Base-by-base conservation (phyloP, 2,113 vertebrate genomes). In the Alectura lathami region DNA sequence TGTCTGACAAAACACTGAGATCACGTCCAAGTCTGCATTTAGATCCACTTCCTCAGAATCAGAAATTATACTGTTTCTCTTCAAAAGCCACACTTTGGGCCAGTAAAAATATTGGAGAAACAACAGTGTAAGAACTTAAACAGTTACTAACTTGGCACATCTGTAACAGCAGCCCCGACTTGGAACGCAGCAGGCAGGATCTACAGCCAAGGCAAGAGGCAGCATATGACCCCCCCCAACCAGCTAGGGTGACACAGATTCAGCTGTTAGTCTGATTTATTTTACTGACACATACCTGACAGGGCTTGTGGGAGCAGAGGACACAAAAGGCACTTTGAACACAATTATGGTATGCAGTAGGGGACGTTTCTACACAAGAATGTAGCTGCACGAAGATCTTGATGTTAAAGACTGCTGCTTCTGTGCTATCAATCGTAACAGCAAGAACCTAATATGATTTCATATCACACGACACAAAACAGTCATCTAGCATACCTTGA, bases 221-320 rank as follows among this genome's bases (percentile, higher is more conserved):
- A 74, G 79, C 90, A 53, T 53, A 85, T 94, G 94, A 94, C 87
- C 87, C 84, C 84, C 74, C 5, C 10, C 82, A 16, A 57, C 80
- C 88, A 94, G 89, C 81, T 26, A 29, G 92, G 42, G 85, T 83
- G 92, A 90, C 84, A 89, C 27, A 62, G 63, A 62, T 32, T 70
- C 95, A 95, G 95, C 95, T 85, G 82, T 56, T 83, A 60, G 66
- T 57, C 89, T 50, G 85, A 94, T 73, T 34, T 89, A 2, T 83
- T 89, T 74, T 16, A 93, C 93, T 86, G 88, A 83, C 92, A 90
- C 83, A 3, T 62, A 83, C 82, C 82, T 93, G 90, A 94, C 83
- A 89, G 36, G 62, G 54, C 43, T 29, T 0, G 45, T 67, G 64
- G 63, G 59, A 83, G 75, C 8, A 94, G 18, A 93, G 79, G 88